These are phyloP conservation scores for Phortica okadai DNA, from an alignment of 2,888 invertebrate species.

Conservation along the genomic window DNA sequence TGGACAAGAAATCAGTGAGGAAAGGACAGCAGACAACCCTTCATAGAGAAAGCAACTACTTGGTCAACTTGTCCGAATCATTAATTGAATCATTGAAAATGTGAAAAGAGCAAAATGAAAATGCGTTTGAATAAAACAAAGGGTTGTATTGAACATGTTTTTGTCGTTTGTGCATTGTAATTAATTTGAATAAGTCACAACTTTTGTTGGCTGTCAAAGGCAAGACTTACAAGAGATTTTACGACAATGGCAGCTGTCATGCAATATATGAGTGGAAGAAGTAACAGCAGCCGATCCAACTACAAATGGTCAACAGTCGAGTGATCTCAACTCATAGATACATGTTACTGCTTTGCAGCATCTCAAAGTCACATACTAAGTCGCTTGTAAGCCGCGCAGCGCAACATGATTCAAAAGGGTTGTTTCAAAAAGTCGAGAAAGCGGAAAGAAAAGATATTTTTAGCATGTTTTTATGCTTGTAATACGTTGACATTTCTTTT, in stretches of 20 bases:
- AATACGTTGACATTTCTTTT: conserved; percentile 21
- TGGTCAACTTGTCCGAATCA: conserved; percentile 21
- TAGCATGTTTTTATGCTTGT: background rate
- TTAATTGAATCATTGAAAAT: conserved; percentile 29
- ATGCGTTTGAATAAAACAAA: conserved; percentile 16
- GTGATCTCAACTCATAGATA: background rate
- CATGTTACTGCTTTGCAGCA: conserved; percentile 2
- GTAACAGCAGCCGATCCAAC: background rate
- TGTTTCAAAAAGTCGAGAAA: background rate
- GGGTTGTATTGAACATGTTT: conserved; percentile 9
- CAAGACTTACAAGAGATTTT: conserved; percentile 27
- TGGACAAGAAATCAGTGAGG: background rate
- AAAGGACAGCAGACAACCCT: background rate
- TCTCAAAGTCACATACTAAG: background rate
- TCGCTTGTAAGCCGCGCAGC: conserved; percentile 17
- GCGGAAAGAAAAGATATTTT: background rate
- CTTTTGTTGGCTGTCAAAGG: conserved; percentile 39
- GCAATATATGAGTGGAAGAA: background rate
- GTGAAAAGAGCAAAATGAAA: conserved; percentile 20
- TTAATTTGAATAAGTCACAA: conserved; percentile 45
- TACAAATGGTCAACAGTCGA: conserved; percentile 19
- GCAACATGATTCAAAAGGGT: background rate
- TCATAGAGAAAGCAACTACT: background rate
- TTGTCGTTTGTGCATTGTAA: conserved; percentile 21
- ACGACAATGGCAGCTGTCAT: conserved; percentile 33